Base-by-base conservation (phyloP, 2,113 vertebrate species). In the Tretioscincus oriximinensis region DNA sequence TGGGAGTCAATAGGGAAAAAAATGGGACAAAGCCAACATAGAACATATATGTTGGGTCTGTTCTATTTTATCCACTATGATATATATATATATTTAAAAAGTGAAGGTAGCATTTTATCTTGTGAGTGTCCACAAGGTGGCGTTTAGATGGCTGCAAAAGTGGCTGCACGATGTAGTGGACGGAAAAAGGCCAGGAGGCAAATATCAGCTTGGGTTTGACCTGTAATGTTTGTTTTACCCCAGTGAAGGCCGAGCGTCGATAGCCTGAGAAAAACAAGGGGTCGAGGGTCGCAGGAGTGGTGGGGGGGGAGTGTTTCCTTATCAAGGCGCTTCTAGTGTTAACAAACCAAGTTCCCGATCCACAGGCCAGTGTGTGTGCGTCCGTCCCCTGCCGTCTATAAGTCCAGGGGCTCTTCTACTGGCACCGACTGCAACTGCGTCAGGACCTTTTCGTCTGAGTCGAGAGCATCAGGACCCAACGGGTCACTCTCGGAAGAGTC, bases 351-450 rank as follows among this genome's bases (percentile, higher is more conserved):
- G 47, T 18, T 18, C 6, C 67, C 21, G 31, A 28, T 60, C 29
- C 41, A 16, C 28, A 35, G 47, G 78, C 58, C 61, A 9, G 58
- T 0, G 31, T 12, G 1, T 41, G 35, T 41, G 35, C 5, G 35
- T 41, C n/a, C n/a, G 8, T 22, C 29, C 20, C 49, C 1, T 1
- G 6, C 18, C 26, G 4, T 8, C 89, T 80, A 94, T 82, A 94
- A 82, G 76, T 93, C 93, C 86, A 94, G 80, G 26, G 96, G 95
- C 28, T 97, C 96, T 31, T 97, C 97, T 77, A 97, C 97, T 18
- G 96, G 96, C 81, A 97, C 97, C 0, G 97, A 97, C 93, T 97
- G 97, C 6, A 97, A 95, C 90, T 97, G 97, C 5, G 97, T 97
- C 29, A 97, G 96, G 77, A 97, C 96, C 90, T 97, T 93, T 68